Percentiles rank a stretch among this genome's conserved stretches.
These are phyloP conservation scores for Eriocheir sinensis DNA, from an alignment of 1,140 invertebrate genomes.

Conservation along the genomic window DNA sequence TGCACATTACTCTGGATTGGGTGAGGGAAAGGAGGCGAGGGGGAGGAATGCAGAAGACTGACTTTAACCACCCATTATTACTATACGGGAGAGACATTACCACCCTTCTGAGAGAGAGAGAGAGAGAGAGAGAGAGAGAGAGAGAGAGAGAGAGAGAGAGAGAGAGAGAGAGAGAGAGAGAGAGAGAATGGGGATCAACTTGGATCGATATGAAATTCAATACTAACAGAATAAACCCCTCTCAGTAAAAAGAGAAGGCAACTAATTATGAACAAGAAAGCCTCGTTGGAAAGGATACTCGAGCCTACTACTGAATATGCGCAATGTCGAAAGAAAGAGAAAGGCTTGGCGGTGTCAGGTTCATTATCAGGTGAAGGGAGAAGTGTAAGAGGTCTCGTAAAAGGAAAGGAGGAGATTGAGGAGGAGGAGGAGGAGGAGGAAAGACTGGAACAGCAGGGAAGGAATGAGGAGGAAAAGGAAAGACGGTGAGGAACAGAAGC, in stretches of 20 bases:
- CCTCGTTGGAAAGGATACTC: no score
- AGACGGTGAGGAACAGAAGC: neutral
- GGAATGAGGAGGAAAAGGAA: neutral
- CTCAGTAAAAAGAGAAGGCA: no score
- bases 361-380: no score
- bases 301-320: no score
- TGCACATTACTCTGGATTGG: neutral
- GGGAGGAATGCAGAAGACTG: neutral
- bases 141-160: constrained; percentile 61
- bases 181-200: constrained; percentile 5
- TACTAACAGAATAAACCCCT: neutral
- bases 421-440: neutral
- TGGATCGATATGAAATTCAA: neutral
- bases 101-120: neutral
- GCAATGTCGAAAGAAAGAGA: no score
- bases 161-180: constrained; percentile 57
- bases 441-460: no score
- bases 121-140: constrained; percentile 49
- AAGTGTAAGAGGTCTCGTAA: no score
- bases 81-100: neutral
- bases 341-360: no score
- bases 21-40: neutral
- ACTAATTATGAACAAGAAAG: no score
- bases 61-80: neutral
- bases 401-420: no score